Base-by-base conservation (phyloP, 1,140 invertebrate species). In the Cyphomyrmex costatus region DNA sequence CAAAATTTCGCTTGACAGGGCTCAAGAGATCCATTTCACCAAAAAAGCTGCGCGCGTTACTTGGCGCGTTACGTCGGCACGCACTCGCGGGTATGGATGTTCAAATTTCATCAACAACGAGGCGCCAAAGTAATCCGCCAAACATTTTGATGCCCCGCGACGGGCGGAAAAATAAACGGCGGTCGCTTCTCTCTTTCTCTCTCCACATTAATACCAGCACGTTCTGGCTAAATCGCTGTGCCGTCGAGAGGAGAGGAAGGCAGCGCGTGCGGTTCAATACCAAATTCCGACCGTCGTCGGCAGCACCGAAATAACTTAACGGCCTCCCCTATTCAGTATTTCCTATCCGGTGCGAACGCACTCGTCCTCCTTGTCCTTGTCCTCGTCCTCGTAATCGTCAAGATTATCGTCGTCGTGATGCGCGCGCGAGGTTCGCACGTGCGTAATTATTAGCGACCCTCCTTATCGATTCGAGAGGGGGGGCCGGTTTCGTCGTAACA, bases 391-490 rank as follows among this genome's bases (percentile, higher is more conserved):
- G 56, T 77, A 16, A 0, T 49, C 16, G 4, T 65, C 27, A n/a
- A n/a, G n/a, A n/a, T 12, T 8, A 3, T 51, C 56, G 53, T 14
- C 51, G 30, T 7, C 61, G 36, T 53, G 8, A 33, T 30, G 51
- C n/a, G 19, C n/a, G 19, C 19, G 30, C 63, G 53, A 21, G 53
- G 36, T 61, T 86, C 80, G 85, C 88, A 89, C 88, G 88, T 86
- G 88, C 77, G 88, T 89, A 89, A 86, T 89, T 89, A 86, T 88
- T 86, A 77, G 88, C 66, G 63, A 89, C 87, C 70, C 87, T 89
- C 82, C 36, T n/a, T 71, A 89, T 89, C 84, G 88, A 63, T 87
- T 68, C 70, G 77, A n/a, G n/a, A n/a, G n/a, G n/a, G n/a, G 63
- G 80, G 49, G 63, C 58, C 77, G 74, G 88, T 89, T 89, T 89